These are phyloP conservation scores for Cataglyphis hispanica DNA, from an alignment of 1,140 invertebrate species.

Conservation along the genomic window DNA sequence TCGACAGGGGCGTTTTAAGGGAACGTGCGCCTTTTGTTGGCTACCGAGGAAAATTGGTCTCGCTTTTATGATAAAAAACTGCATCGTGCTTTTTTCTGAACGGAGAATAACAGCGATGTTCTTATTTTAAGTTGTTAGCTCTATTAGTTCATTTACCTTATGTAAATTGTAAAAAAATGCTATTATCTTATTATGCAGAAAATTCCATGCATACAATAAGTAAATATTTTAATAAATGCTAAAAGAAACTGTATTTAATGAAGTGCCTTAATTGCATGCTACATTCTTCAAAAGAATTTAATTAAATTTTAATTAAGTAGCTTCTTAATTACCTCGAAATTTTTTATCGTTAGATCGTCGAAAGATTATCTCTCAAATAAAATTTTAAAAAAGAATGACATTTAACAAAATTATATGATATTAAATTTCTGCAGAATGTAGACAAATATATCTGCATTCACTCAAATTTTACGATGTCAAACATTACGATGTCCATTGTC, in stretches of 20 bases:
- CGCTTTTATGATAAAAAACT: neutral
- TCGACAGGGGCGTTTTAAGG: constrained; percentile 7
- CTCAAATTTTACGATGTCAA: too few relatives aligned
- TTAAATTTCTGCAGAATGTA: neutral
- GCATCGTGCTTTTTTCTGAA: neutral
- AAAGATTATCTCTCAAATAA: neutral
- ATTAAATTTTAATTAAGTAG: neutral
- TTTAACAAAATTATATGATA: neutral
- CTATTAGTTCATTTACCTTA: constrained; percentile 18
- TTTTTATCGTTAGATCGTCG: neutral
- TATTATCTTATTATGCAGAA: neutral
- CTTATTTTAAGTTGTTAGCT: constrained; percentile 9
- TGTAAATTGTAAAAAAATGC: neutral
- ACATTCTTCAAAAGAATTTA: constrained; percentile 11
- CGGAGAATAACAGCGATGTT: neutral
- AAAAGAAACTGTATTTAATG: neutral
- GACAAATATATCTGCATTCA: too few relatives aligned
- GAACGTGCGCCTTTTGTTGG: constrained; percentile 11
- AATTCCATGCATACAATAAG: neutral
- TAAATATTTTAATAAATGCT: neutral
- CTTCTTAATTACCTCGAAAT: constrained; percentile 1
- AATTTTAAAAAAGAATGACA: neutral
- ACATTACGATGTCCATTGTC: too few relatives aligned
- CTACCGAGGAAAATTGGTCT: constrained; percentile 1
- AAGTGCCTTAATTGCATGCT: neutral